Evolutionary conservation across 2,888 invertebrate genomes (phyloP), one percentile per base, ranked within the genome.

Genomic region (Clunio marinus): DNA sequence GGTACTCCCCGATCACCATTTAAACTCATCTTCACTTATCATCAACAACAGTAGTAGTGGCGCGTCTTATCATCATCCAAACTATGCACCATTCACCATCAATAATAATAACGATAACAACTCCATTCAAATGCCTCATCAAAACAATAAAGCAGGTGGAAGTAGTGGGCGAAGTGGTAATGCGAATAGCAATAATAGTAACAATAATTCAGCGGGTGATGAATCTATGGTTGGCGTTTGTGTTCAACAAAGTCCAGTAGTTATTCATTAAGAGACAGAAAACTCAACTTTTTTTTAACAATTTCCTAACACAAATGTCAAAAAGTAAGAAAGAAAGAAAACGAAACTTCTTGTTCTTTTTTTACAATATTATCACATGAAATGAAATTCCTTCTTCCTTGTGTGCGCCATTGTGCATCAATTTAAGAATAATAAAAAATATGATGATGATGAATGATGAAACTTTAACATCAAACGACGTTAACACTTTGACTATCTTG

Each of bases 211-310:
- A 74, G 69, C 80, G 74, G 83, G 84, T 72, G 87, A 88, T 73
- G 88, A 88, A 75, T 89, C 90, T 73, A 89, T 93, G 90, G 88
- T 93, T 75, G 91, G 88, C 72, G 92, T 92, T 74, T 92, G 93
- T 81, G 88, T 92, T 77, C 91, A n/a, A n/a, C 93, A 93, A 83
- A 91, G 91, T 83, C 93, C 94, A 75, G 93, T 94, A 76, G 93
- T 91, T 79, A 94, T 93, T 79, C 94, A 94, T 80, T 82, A 80
- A 72, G 51, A 51, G 51, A 37, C 13, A 51, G 13, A 10, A 15
- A 13, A 41, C 10, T 28, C 2, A 62, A 35, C 41, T 41, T 51
- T 51, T 41, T 41, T 51, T 22, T 51, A 51, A n/a, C 41, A 15
- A 41, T n/a, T 15, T n/a, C 10, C 15, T 41, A 10, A 41, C 15